Conservation (phyloP, 2,888 invertebrate species). For the Brenthis daphne region DNA sequence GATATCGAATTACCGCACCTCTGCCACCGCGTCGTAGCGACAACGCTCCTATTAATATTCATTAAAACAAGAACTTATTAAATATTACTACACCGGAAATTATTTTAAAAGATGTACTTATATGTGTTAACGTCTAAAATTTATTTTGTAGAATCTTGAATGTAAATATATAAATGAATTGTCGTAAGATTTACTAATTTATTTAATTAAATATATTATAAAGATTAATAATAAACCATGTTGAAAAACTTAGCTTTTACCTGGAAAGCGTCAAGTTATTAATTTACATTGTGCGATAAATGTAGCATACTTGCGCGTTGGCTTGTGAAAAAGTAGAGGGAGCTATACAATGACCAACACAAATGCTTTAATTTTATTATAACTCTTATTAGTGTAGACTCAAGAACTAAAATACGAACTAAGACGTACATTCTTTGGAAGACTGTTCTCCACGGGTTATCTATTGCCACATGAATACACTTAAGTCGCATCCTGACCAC, state of each 20-base stretch:
- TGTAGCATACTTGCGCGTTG: slow-evolving; percentile 18
- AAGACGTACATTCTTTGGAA: background rate
- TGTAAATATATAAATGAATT: too few relatives aligned
- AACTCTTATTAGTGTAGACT: slow-evolving; percentile 1
- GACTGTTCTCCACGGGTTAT: slow-evolving; percentile 11
- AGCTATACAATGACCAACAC: slow-evolving; percentile 2
- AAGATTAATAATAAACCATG: too few relatives aligned
- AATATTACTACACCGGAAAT: background rate
- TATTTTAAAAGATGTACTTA: background rate
- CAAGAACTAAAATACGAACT: slow-evolving; percentile 3
- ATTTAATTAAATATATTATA: too few relatives aligned
- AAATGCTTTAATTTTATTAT: slow-evolving; percentile 3
- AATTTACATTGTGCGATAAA: slow-evolving; percentile 12
- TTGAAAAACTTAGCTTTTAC: background rate
- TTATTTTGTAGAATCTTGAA: too few relatives aligned
- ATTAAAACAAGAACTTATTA: slow-evolving; percentile 38
- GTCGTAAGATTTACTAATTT: too few relatives aligned
- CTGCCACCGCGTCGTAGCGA: slow-evolving; percentile 1
- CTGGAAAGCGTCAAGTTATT: slow-evolving; percentile 8
- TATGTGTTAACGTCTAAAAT: too few relatives aligned
- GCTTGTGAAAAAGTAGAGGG: slow-evolving; percentile 13
- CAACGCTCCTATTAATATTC: slow-evolving; percentile 37
- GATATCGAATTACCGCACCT: background rate
- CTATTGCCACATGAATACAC: slow-evolving; percentile 26
- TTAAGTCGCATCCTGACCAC: slow-evolving; percentile 20